Percentiles rank a stretch among this genome's conserved stretches.
phyloP scores from a whole-genome alignment of 2,888 invertebrate species.

The Rhamnusium bicolor region DNA sequence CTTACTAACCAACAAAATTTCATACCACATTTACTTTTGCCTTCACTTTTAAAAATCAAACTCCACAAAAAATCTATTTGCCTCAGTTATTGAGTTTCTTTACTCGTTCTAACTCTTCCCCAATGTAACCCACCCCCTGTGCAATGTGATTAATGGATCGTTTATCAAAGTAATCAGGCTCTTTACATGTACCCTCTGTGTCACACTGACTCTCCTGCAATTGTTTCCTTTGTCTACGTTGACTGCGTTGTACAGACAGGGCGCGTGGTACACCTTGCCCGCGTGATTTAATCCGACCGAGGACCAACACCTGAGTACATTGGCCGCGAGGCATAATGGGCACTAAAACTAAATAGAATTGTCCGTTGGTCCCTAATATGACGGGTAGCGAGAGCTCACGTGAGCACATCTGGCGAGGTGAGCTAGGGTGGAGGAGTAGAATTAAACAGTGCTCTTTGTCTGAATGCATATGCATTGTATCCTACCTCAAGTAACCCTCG shows the following conservation, averaged over 20 bases:
- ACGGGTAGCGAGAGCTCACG: slow-evolving; percentile 58
- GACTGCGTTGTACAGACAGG: slow-evolving; percentile 27
- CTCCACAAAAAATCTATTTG: slow-evolving; percentile 42
- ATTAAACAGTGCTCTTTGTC: slow-evolving; percentile 69
- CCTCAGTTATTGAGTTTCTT: slow-evolving; percentile 48
- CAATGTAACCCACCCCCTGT: slow-evolving; percentile 36
- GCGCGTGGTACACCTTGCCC: slow-evolving; percentile 62
- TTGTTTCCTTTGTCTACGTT: slow-evolving; percentile 64
- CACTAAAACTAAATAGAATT: slow-evolving; percentile 71
- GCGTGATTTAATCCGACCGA: slow-evolving; percentile 71
- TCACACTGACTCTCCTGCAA: slow-evolving; percentile 59
- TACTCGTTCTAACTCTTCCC: slow-evolving; percentile 46
- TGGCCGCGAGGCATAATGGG: slow-evolving; percentile 68
- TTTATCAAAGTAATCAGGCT: slow-evolving; percentile 70
- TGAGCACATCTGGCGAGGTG: slow-evolving; percentile 70
- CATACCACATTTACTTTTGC: slow-evolving; percentile 19
- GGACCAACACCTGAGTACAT: slow-evolving; percentile 72
- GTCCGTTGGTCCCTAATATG: slow-evolving; percentile 61
- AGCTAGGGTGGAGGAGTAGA: slow-evolving; percentile 61
- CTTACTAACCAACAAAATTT: slow-evolving; percentile 13
- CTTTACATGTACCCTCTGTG: slow-evolving; percentile 62
- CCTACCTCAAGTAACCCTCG: slow-evolving; percentile 71
- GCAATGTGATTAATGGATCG: slow-evolving; percentile 67
- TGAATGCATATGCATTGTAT: slow-evolving; percentile 71
- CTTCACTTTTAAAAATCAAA: slow-evolving; percentile 27